phyloP scores from a whole-genome alignment of 2,113 vertebrate species.

The Chaetodon auriga region DNA sequence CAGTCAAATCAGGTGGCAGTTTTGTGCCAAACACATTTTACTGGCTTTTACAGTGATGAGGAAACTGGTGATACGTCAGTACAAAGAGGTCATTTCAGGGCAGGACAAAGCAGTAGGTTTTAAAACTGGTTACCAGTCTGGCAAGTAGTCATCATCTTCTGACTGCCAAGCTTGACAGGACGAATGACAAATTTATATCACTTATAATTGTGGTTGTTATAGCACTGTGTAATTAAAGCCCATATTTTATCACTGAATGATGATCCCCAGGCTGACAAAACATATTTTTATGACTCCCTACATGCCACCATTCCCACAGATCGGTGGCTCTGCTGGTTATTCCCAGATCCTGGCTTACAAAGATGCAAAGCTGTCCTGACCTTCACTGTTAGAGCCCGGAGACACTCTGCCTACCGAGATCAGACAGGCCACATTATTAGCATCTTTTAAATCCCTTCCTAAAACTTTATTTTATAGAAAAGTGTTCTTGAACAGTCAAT shows the following conservation, averaged over 20 bases:
- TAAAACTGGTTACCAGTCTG: constrained; percentile 5
- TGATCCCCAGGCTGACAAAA: background rate
- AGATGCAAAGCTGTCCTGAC: no score
- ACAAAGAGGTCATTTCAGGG: background rate
- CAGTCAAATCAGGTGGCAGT: background rate
- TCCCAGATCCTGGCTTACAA: background rate
- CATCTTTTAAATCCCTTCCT: no score
- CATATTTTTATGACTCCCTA: background rate
- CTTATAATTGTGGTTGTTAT: background rate
- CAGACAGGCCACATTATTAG: no score
- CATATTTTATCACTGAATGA: background rate
- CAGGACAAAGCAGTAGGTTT: background rate
- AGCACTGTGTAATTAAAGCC: background rate
- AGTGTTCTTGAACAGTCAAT: background rate
- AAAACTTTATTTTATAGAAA: no score
- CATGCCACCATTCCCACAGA: no score
- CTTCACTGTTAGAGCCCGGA: no score
- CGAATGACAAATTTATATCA: background rate
- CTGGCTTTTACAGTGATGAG: background rate
- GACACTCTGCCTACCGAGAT: no score
- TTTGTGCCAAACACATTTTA: background rate
- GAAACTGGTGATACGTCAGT: background rate
- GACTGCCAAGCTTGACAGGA: background rate
- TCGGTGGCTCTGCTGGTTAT: background rate
- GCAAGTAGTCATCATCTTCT: background rate